Evolutionary conservation across 2,888 invertebrate genomes (phyloP), one percentile per base, ranked within the genome.

Genomic region (Yponomeuta malinellus): DNA sequence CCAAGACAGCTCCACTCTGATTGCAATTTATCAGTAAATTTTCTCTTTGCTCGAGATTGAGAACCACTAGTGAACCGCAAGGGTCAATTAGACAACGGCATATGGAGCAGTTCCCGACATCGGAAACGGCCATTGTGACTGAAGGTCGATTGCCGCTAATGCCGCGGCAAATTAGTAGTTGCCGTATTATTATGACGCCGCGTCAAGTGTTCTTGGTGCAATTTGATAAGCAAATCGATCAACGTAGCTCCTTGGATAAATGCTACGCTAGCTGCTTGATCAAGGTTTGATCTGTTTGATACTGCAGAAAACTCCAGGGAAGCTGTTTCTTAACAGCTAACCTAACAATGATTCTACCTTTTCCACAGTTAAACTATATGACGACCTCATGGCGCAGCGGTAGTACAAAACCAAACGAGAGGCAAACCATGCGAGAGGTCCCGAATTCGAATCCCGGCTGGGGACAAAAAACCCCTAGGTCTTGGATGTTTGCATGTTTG

Each of bases 111-210:
- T 73, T 75, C 48, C 15, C 65, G 43, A 29, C 70, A 48, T 64
- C 48, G 65, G 70, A 64, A 65, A 65, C 74, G 75, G 85, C 84
- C 83, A 83, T 83, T 79, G 78, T 76, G 75, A 75, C 76, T 77
- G 83, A 84, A 87, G 87, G 86, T 85, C 85, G 83, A 82, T 82
- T 79, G 80, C 78, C 73, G 73, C 74, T 81, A 83, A 84, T 83
- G 64, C 69, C 23, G 78, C 77, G 78, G 75, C 82, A 82, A 81
- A 87, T 88, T 86, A 85, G 78, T 84, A 81, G 83, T 81, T 82
- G 80, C 65, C 10, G 33, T 63, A 31, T 12, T 68, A 52, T 68
- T 15, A 68, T 68, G 29, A 12, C 67, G 67, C 15, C 10, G 37
- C n/a, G 67, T 64, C 64, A 59, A 59, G 52, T 59, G 52, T 15